phyloP scores from a whole-genome alignment of 2,888 invertebrate genomes.

The Limnephilus marmoratus region DNA sequence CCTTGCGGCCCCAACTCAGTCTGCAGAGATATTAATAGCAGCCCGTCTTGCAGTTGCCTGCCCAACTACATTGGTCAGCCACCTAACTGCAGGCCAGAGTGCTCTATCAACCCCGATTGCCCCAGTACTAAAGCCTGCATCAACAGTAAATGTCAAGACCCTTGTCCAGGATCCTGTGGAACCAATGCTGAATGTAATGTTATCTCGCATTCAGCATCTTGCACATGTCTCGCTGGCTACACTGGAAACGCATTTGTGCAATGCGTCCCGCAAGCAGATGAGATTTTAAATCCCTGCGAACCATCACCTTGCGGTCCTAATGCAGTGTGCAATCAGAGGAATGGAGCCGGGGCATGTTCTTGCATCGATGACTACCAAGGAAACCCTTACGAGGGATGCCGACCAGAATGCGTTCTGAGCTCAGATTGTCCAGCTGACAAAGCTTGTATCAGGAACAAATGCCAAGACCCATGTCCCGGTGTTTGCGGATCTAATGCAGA shows the following conservation, averaged over 20 bases:
- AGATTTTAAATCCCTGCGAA: constrained; percentile 85
- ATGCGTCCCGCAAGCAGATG: constrained; percentile 79
- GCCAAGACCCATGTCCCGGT: constrained; percentile 91
- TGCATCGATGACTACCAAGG: constrained; percentile 90
- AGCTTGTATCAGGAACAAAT: constrained; percentile 90
- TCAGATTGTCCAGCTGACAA: constrained; percentile 90
- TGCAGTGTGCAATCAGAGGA: constrained; percentile 86
- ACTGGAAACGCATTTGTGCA: constrained; percentile 91
- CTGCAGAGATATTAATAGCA: constrained; percentile 81
- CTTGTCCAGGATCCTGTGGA: constrained; percentile 90
- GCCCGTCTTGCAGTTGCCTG: constrained; percentile 87
- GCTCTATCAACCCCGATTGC: constrained; percentile 89
- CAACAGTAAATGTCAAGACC: constrained; percentile 88
- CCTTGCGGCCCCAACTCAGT: constrained; percentile 90
- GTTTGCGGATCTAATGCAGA: constrained; percentile 90
- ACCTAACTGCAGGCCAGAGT: constrained; percentile 90
- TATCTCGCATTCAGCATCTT: constrained; percentile 88
- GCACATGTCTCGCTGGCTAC: constrained; percentile 85
- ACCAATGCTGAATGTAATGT: constrained; percentile 88
- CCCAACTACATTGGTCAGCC: constrained; percentile 87
- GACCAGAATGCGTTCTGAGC: constrained; percentile 91
- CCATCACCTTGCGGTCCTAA: constrained; percentile 93
- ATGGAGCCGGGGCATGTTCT: constrained; percentile 88
- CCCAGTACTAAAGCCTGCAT: constrained; percentile 87
- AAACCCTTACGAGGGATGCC: constrained; percentile 91